phyloP scores from a whole-genome alignment of 2,113 vertebrate genomes.

The Carassius gibelio region DNA sequence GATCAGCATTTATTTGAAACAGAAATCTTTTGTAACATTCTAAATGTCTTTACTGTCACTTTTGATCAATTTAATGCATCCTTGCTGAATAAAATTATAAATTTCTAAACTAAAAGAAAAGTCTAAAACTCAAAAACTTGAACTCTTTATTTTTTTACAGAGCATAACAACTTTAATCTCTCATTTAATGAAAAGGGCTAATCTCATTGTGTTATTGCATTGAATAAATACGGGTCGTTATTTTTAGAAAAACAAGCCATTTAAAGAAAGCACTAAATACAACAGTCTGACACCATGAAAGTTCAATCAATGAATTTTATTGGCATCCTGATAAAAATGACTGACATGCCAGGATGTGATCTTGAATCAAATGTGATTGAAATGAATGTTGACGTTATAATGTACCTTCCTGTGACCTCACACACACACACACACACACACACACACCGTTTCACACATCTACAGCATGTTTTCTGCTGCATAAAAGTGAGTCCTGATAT shows the following conservation, averaged over 20 bases:
- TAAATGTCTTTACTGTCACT: no score
- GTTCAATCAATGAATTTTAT: constrained; percentile 38
- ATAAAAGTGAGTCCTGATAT: neutral
- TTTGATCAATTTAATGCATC: no score
- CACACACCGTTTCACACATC: neutral
- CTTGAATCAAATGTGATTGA: constrained; percentile 29
- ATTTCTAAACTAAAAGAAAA: neutral
- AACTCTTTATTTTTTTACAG: neutral
- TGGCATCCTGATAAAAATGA: constrained; percentile 50
- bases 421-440: neutral
- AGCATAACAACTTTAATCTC: no score
- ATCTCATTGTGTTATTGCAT: neutral
- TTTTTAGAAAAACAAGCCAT: neutral
- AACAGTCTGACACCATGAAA: neutral
- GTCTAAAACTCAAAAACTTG: no score
- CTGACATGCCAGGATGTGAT: constrained; percentile 20
- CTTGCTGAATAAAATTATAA: no score
- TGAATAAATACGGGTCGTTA: neutral
- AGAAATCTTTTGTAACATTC: no score
- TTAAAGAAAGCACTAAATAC: neutral
- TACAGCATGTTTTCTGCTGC: neutral
- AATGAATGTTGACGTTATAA: constrained; percentile 13
- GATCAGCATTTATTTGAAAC: no score
- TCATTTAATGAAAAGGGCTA: no score
- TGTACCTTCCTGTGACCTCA: constrained; percentile 3